A percentile compares a stretch with the other conserved stretches of the same genome.
These are phyloP conservation scores for Cheilosia urbana DNA, from an alignment of 2,888 invertebrate species.

Conservation along the genomic window DNA sequence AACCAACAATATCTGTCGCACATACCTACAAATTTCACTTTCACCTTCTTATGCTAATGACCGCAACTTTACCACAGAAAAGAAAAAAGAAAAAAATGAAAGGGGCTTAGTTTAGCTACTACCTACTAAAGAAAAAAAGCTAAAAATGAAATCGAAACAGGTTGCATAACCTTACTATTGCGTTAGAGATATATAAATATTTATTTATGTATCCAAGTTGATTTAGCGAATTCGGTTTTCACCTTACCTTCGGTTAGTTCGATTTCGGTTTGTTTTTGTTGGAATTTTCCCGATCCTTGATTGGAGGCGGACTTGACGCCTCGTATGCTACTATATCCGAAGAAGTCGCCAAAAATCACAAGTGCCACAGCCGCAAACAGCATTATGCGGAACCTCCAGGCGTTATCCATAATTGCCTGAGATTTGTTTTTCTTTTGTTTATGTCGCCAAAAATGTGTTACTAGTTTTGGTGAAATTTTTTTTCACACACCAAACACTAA, in stretches of 20 bases:
- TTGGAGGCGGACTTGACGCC: slow-evolving; percentile 82
- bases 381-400: slow-evolving; percentile 83
- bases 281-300: slow-evolving; percentile 81
- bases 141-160: slow-evolving; percentile 66
- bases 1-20: background rate
- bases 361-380: slow-evolving; percentile 81
- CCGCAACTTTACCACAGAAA: slow-evolving; percentile 26
- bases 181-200: slow-evolving; percentile 40
- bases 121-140: slow-evolving; percentile 13
- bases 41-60: slow-evolving; percentile 73
- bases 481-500: background rate
- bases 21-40: slow-evolving; percentile 51
- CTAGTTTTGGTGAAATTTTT: background rate
- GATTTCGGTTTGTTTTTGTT: slow-evolving; percentile 82
- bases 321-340: slow-evolving; percentile 82
- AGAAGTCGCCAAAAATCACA: slow-evolving; percentile 83
- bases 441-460: background rate
- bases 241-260: slow-evolving; percentile 83
- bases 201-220: slow-evolving; percentile 27
- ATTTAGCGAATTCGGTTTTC: slow-evolving; percentile 1
- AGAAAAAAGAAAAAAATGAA: slow-evolving; percentile 49
- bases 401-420: slow-evolving; percentile 80
- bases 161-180: slow-evolving; percentile 64
- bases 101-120: slow-evolving; percentile 26
- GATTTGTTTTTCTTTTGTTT: slow-evolving; percentile 6